Evolutionary conservation across 2,113 vertebrate genomes (phyloP).

Genomic region (Callorhinus ursinus): DNA sequence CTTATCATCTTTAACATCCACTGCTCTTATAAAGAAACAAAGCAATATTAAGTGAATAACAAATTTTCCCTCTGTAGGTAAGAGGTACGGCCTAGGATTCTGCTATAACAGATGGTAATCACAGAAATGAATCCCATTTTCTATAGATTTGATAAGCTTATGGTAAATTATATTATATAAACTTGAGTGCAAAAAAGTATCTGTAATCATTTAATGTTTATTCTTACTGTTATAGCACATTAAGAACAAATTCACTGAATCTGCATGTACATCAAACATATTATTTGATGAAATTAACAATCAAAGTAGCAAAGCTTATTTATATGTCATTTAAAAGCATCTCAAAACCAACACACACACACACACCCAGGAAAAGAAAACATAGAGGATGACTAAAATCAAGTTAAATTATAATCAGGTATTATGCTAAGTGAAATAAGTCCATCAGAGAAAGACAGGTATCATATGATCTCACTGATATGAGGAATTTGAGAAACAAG

Average conservation of each 20-base stretch:
- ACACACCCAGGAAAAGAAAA: neutral
- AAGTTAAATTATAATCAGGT: neutral
- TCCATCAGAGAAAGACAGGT: no score
- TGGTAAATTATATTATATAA: constrained; percentile 23
- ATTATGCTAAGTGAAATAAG: neutral
- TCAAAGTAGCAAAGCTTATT: neutral
- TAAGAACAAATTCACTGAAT: neutral
- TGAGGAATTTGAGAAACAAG: no score
- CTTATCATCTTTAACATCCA: neutral
- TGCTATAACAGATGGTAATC: neutral
- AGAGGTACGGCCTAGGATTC: neutral
- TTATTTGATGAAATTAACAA: constrained; percentile 15
- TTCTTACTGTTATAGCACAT: neutral
- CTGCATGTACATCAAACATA: neutral
- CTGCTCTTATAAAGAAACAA: neutral
- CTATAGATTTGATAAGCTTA: neutral
- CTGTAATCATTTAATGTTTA: neutral
- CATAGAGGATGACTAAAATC: neutral
- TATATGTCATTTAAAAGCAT: neutral
- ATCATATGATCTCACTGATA: no score
- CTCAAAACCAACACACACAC: neutral
- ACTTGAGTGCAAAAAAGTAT: neutral
- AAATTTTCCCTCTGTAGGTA: neutral
- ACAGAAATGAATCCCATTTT: neutral
- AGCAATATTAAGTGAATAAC: neutral